Percentiles rank a stretch among this genome's conserved stretches.
These are phyloP conservation scores for Pantala flavescens DNA, from an alignment of 1,140 invertebrate species.

Conservation along the genomic window DNA sequence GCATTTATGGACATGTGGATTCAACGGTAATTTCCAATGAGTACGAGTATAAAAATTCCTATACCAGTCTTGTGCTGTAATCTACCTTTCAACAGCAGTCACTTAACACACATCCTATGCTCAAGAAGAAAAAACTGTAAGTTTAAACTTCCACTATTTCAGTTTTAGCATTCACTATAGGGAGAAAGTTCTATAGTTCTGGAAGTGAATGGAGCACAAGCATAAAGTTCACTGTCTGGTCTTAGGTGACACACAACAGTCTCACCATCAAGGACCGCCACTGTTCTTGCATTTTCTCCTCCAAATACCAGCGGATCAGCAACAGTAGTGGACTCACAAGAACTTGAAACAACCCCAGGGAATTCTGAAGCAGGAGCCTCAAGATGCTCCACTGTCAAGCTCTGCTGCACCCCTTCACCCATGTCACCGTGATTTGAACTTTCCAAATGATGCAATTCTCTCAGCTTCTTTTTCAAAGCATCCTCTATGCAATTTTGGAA, in stretches of 20 bases:
- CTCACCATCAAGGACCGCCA: conserved; percentile 68
- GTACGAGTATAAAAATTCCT: conserved; percentile 7
- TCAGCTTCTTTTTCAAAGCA: conserved; percentile 33
- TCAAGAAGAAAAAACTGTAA: background rate
- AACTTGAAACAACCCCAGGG: conserved; percentile 27
- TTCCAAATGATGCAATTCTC: conserved; percentile 37
- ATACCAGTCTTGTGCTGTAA: conserved; percentile 5
- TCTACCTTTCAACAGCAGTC: conserved; percentile 2
- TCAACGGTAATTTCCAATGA: background rate
- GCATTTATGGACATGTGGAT: conserved; percentile 5
- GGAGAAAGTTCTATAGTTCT: conserved; percentile 40
- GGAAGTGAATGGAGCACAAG: conserved; percentile 27
- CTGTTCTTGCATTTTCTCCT: conserved; percentile 41
- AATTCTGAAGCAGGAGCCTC: conserved; percentile 30
- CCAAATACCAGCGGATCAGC: conserved; percentile 20
- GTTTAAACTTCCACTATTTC: background rate
- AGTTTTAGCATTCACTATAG: conserved; percentile 43
- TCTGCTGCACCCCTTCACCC: background rate
- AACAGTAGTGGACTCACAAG: conserved; percentile 21
- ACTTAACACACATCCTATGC: background rate
- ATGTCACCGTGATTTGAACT: background rate
- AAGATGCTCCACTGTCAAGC: background rate
- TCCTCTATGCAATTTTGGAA: conserved; percentile 29
- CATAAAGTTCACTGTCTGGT: conserved; percentile 45
- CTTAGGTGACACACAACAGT: conserved; percentile 73